These are phyloP conservation scores for Cryptus armator DNA, from an alignment of 2,888 invertebrate species.

Conservation along the genomic window DNA sequence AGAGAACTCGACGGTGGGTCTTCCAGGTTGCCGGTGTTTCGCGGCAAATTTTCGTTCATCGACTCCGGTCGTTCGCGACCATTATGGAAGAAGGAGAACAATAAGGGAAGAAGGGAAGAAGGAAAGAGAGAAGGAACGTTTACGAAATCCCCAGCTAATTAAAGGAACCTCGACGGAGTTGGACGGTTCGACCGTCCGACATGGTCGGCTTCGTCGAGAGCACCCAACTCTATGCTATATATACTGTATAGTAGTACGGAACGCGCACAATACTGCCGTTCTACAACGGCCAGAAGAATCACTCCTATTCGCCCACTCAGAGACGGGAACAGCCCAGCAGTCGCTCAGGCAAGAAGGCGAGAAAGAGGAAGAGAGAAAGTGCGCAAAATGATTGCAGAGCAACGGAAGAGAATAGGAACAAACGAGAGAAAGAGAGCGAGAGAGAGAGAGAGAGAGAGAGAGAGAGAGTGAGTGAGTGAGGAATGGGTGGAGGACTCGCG, in stretches of 20 bases:
- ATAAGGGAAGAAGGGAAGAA: conserved; percentile 24
- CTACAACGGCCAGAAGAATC: conserved; percentile 47
- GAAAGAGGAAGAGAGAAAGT: conserved; percentile 43
- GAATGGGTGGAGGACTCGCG: conserved; percentile 47
- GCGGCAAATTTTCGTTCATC: conserved; percentile 53
- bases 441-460: conserved; percentile 23
- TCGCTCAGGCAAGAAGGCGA: conserved; percentile 28
- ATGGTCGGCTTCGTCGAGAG: conserved; percentile 40
- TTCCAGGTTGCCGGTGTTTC: conserved; percentile 39
- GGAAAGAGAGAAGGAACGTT: conserved; percentile 48
- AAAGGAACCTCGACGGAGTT: conserved; percentile 76
- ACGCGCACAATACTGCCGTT: conserved; percentile 15
- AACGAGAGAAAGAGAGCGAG: not conserved
- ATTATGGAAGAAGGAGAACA: conserved; percentile 42
- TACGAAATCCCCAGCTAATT: conserved; percentile 81
- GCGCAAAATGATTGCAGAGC: conserved; percentile 55
- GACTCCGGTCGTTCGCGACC: conserved; percentile 40
- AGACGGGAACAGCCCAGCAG: conserved; percentile 15
- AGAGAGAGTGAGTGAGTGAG: conserved; percentile 24
- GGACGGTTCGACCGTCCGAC: conserved; percentile 38
- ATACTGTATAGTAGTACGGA: not conserved
- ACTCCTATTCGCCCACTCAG: conserved; percentile 53
- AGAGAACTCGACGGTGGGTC: conserved; percentile 30
- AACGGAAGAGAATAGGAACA: conserved; percentile 45
- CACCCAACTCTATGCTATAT: conserved; percentile 28